These are phyloP conservation scores for Zaprionus davidi DNA, from an alignment of 1,140 invertebrate species.

Conservation along the genomic window DNA sequence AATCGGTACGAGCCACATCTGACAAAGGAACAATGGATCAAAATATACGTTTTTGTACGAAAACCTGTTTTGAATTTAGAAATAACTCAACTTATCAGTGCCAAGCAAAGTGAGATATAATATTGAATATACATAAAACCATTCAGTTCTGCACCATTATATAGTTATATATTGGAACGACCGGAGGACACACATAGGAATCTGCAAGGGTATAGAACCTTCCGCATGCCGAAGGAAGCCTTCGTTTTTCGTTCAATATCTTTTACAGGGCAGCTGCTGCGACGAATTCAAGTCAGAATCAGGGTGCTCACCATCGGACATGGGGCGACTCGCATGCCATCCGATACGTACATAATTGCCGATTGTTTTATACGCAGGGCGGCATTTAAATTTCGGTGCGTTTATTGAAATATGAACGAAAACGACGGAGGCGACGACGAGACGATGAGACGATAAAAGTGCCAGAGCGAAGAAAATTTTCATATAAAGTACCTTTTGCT, in stretches of 20 bases:
- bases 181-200: no score
- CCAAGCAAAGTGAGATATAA: no score
- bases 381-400: constrained; percentile 76
- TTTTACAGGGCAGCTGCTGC: constrained; percentile 16
- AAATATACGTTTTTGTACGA: no score
- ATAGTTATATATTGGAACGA: no score
- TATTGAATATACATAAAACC: no score
- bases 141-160: no score
- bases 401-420: constrained; percentile 78
- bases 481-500: constrained; percentile 84
- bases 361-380: constrained; percentile 58
- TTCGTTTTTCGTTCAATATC: neutral
- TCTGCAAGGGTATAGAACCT: no score
- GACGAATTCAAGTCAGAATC: constrained; percentile 3
- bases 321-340: constrained; percentile 48
- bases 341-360: constrained; percentile 66
- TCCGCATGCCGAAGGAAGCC: no score
- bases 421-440: constrained; percentile 2
- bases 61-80: no score
- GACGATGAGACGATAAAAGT: constrained; percentile 67
- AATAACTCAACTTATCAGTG: no score
- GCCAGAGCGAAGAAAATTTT: constrained; percentile 67
- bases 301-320: constrained; percentile 3
- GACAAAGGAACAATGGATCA: no score
- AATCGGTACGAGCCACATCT: no score